Evolutionary conservation across 1,140 invertebrate species (phyloP).

Genomic region (Bicyclus anynana): DNA sequence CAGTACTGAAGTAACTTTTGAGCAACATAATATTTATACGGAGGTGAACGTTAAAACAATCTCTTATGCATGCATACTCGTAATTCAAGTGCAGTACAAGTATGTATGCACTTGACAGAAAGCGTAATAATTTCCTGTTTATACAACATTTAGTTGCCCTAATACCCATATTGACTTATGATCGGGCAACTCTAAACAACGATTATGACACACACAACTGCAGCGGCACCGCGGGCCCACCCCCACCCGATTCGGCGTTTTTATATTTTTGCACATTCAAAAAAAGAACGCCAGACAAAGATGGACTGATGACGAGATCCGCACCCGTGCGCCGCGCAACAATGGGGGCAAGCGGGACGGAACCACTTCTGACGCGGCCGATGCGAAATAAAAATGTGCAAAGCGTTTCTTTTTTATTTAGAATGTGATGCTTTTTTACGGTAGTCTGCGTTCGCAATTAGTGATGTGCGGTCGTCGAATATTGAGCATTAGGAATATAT

Average conservation of each 20-base stretch:
- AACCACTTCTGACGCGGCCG: constrained; percentile 58
- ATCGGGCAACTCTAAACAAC: constrained; percentile 71
- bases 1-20: not conserved
- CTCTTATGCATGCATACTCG: constrained; percentile 12
- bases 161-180: constrained; percentile 67
- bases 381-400: constrained; percentile 74
- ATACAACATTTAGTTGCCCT: constrained; percentile 22
- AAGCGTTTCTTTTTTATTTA: constrained; percentile 72
- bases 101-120: not conserved
- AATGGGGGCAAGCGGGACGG: constrained; percentile 67
- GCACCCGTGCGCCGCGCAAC: constrained; percentile 42
- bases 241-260: constrained; percentile 66
- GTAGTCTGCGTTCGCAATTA: constrained; percentile 76
- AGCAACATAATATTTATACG: not conserved
- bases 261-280: constrained; percentile 77
- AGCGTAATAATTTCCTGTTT: constrained; percentile 18
- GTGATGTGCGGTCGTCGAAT: constrained; percentile 67
- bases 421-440: constrained; percentile 74
- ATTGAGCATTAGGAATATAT: constrained; percentile 63
- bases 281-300: constrained; percentile 74
- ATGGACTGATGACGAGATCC: constrained; percentile 70
- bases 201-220: constrained; percentile 68
- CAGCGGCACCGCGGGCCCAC: constrained; percentile 42
- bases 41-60: constrained; percentile 6
- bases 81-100: constrained; percentile 8